Evolutionary conservation across 1,140 invertebrate genomes (phyloP).

Genomic region (Chelonus insularis): DNA sequence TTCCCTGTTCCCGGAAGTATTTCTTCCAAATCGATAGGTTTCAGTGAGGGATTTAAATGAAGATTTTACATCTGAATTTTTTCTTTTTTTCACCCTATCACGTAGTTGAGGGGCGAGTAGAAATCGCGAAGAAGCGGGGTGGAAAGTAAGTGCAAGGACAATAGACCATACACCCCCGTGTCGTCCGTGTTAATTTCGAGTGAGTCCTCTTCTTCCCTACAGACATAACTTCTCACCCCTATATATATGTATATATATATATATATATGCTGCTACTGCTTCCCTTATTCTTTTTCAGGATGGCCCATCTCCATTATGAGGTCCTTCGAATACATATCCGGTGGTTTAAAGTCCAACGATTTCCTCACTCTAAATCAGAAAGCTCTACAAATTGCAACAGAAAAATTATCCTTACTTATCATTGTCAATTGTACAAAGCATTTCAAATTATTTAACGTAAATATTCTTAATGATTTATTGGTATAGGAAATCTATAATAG

Average conservation of each 20-base stretch:
- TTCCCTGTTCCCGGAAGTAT: conserved; percentile 53
- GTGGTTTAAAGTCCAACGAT: conserved; percentile 41
- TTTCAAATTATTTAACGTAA: too few species aligned
- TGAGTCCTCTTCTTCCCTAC: conserved; percentile 11
- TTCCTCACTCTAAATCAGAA: conserved; percentile 2
- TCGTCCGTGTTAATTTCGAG: conserved; percentile 27
- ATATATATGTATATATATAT: too few species aligned
- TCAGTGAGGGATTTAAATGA: conserved; percentile 50
- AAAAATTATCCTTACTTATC: too few species aligned
- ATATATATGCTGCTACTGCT: background rate
- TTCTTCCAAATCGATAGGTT: conserved; percentile 56
- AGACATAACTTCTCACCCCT: background rate
- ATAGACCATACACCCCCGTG: conserved; percentile 11
- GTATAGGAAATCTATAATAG: too few species aligned
- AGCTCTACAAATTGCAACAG: too few species aligned
- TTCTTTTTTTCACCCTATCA: conserved; percentile 30
- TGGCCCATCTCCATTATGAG: conserved; percentile 43
- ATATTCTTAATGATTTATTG: too few species aligned
- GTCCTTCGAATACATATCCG: conserved; percentile 50
- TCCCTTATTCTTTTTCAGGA: conserved; percentile 18
- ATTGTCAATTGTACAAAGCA: too few species aligned
- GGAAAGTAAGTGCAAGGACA: conserved; percentile 19
- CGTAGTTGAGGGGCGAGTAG: background rate
- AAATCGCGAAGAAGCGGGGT: conserved; percentile 3
- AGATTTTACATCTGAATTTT: conserved; percentile 59